These are phyloP conservation scores for Natrix natrix DNA, from an alignment of 2,797 vertebrate genomes.

Conservation along the genomic window DNA sequence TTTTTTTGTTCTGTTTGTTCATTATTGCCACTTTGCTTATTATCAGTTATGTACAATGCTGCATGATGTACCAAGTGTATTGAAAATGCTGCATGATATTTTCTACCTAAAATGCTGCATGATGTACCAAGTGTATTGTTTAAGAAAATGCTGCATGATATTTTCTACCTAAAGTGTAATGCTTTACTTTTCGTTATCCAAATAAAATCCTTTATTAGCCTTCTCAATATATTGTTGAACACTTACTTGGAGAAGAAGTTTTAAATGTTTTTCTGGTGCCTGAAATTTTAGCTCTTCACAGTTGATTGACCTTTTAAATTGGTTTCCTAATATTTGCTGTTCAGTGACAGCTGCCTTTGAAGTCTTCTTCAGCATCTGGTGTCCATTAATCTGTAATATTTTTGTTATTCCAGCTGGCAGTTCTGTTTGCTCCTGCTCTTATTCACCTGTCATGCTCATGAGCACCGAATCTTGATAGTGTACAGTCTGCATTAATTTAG, in stretches of 20 bases:
- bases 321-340: background rate
- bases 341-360: background rate
- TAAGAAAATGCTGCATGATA: background rate
- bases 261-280: background rate
- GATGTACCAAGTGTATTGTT: background rate
- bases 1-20: background rate
- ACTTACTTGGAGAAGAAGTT: background rate
- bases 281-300: background rate
- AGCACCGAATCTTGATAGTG: constrained; percentile 1
- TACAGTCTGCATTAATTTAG: background rate
- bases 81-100: background rate
- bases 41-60: background rate
- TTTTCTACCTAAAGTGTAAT: background rate
- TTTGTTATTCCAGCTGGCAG: background rate
- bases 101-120: background rate
- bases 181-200: background rate
- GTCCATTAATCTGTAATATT: constrained; percentile 21
- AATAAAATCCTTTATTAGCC: background rate
- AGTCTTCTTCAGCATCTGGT: constrained; percentile 1
- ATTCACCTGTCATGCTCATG: constrained; percentile 25
- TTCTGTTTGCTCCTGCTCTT: background rate
- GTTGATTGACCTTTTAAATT: background rate
- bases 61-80: background rate
- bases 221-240: background rate
- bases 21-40: background rate